phyloP scores from a whole-genome alignment of 2,797 vertebrate species.

The Xyrichtys novacula region DNA sequence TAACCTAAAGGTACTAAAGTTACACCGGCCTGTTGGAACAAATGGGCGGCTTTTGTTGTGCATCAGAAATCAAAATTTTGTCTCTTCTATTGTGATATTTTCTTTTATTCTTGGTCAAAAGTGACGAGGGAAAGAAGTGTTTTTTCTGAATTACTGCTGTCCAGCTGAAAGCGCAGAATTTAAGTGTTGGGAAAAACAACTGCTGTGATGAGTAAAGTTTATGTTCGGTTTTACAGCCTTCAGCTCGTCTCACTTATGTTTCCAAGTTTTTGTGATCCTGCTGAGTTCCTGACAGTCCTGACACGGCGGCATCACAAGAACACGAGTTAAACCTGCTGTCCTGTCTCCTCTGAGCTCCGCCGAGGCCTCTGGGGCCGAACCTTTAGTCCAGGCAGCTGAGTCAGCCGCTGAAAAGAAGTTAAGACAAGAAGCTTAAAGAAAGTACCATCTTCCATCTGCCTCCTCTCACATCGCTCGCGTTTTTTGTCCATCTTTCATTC shows the following conservation, averaged over 20 bases:
- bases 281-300: constrained; percentile 61
- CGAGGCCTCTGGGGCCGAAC: constrained; percentile 14
- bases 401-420: constrained; percentile 30
- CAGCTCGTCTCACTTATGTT: constrained; percentile 34
- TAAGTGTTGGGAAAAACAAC: neutral
- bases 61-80: too few species aligned
- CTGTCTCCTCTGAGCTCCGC: constrained; percentile 19
- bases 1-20: too few species aligned
- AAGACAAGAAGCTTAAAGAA: constrained; percentile 58
- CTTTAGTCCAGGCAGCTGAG: constrained; percentile 19
- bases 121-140: too few species aligned
- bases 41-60: too few species aligned
- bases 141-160: neutral
- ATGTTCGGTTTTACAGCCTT: constrained; percentile 28
- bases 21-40: too few species aligned
- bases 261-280: constrained; percentile 29
- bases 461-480: constrained; percentile 46
- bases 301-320: constrained; percentile 32
- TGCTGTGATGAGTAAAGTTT: constrained; percentile 38
- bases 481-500: constrained; percentile 56
- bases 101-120: too few species aligned
- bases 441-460: constrained; percentile 61
- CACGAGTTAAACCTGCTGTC: constrained; percentile 41
- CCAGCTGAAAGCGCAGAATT: neutral
- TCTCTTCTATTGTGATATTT: too few species aligned